phyloP scores from a whole-genome alignment of 2,797 vertebrate genomes.

The Platyrinchus mystaceus region DNA sequence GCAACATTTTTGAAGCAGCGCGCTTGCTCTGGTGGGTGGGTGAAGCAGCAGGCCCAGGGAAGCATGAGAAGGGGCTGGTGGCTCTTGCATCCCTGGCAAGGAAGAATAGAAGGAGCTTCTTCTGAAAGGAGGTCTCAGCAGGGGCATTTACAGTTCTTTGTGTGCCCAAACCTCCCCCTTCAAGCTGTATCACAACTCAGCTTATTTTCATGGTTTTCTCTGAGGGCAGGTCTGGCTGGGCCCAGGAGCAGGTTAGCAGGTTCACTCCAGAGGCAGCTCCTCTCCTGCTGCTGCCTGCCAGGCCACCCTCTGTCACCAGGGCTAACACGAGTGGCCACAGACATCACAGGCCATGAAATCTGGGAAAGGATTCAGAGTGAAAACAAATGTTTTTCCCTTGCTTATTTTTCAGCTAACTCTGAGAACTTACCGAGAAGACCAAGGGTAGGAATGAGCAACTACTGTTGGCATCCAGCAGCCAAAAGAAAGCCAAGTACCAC shows the following conservation, averaged over 20 bases:
- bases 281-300: background rate
- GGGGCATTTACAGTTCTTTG: background rate
- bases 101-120: background rate
- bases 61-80: too few relatives aligned
- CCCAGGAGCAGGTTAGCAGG: background rate
- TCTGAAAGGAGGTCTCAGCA: background rate
- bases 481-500: background rate
- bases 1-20: background rate
- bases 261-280: background rate
- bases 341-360: background rate
- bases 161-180: background rate
- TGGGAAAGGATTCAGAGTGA: background rate
- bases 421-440: background rate
- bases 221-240: background rate
- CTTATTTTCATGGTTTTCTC: background rate
- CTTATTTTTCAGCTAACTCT: background rate
- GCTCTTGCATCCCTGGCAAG: rapidly evolving
- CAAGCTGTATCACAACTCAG: background rate
- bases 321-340: background rate
- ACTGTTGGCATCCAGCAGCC: background rate
- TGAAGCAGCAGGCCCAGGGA: background rate
- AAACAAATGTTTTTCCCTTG: background rate
- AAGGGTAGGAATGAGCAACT: background rate
- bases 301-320: background rate
- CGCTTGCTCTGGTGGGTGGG: background rate